Evolutionary conservation across 2,113 vertebrate genomes (phyloP).

Genomic region (Sitta europaea): DNA sequence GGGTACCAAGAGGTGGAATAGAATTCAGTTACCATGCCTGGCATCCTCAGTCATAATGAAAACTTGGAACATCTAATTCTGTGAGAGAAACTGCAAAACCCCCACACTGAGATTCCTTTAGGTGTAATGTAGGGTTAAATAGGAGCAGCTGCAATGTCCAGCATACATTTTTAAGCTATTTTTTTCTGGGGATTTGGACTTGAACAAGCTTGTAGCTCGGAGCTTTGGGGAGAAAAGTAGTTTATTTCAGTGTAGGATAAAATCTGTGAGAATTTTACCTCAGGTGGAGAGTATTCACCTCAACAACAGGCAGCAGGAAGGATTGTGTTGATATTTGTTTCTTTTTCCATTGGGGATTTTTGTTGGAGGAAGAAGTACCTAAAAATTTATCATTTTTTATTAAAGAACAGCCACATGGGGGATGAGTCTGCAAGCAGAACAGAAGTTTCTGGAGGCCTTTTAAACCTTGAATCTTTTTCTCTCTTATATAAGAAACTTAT

Average conservation of each 20-base stretch:
- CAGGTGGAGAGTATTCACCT: neutral
- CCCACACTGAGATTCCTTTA: neutral
- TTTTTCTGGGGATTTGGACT: neutral
- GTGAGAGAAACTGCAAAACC: neutral
- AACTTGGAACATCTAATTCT: neutral
- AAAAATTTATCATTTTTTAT: conserved; percentile 27
- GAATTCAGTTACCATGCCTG: neutral
- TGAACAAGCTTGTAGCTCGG: neutral
- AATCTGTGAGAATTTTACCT: neutral
- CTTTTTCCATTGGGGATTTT: neutral
- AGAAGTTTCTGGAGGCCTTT: conserved; percentile 11
- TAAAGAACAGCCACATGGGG: neutral
- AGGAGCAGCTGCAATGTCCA: neutral
- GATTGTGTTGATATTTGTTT: neutral
- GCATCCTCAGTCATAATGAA: neutral
- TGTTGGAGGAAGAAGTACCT: neutral
- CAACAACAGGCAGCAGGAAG: neutral
- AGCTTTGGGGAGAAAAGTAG: neutral
- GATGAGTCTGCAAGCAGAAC: neutral
- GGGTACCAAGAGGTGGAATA: neutral
- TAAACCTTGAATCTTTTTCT: neutral
- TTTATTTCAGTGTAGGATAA: neutral
- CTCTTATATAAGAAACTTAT: neutral
- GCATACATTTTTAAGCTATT: neutral
- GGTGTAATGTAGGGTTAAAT: neutral